phyloP scores from a whole-genome alignment of 2,113 vertebrate species.

The Aspidoscelis tigris region DNA sequence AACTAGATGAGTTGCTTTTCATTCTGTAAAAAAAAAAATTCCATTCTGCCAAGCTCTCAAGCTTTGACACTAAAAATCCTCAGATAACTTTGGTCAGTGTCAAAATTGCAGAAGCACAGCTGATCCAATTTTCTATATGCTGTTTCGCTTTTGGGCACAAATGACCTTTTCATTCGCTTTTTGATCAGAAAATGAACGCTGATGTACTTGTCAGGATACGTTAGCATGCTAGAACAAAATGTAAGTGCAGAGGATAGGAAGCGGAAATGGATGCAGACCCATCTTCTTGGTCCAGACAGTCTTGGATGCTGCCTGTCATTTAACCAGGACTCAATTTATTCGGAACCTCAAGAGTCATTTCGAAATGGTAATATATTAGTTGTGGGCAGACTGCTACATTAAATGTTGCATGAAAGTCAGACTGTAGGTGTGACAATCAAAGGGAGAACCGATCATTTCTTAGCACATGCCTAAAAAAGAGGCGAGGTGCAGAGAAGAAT shows the following conservation, averaged over 20 bases:
- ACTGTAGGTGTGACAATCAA: too few relatives aligned
- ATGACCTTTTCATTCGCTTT: constrained; percentile 25
- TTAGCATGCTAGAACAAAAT: constrained; percentile 5
- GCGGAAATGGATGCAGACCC: not conserved
- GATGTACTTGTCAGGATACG: constrained; percentile 23
- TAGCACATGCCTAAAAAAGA: too few relatives aligned
- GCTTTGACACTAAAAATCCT: not conserved
- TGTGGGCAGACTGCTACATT: too few relatives aligned
- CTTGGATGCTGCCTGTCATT: too few relatives aligned
- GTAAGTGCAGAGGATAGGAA: constrained; percentile 4
- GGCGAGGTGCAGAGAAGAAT: too few relatives aligned
- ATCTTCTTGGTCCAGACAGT: too few relatives aligned
- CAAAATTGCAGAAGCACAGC: not conserved
- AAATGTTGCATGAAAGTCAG: too few relatives aligned
- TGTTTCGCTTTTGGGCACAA: constrained; percentile 12
- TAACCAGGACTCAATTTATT: too few relatives aligned
- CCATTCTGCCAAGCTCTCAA: not conserved
- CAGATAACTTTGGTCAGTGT: constrained; percentile 16
- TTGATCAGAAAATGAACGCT: constrained; percentile 20
- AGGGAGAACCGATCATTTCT: too few relatives aligned
- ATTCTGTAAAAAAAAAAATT: not conserved
- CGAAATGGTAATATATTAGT: too few relatives aligned
- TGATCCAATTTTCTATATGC: not conserved
- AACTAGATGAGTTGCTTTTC: not conserved
- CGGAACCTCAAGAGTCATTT: too few relatives aligned